Base-by-base conservation (phyloP, 2,888 invertebrate species). In the Ophion obscuratus region DNA sequence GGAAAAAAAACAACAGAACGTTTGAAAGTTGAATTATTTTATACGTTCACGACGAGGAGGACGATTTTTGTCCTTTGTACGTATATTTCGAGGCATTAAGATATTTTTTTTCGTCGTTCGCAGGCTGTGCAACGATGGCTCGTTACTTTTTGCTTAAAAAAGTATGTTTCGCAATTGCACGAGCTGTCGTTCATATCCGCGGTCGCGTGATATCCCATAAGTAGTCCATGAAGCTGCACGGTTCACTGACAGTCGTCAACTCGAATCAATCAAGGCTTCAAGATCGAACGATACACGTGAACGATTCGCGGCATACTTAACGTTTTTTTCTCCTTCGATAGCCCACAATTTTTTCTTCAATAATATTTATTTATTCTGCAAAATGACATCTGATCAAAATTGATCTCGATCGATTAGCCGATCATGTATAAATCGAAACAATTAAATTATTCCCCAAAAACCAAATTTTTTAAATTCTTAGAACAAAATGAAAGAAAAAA, bases 201-300 rank as follows among this genome's bases (percentile, higher is more conserved):
- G 36, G 62, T 24, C 79, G 64, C 68, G 79, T 83, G 74, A 62
- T 66, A 31, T 73, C 24, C 53, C 70, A 40, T 40, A 86, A 84
- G 79, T 86, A 81, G 84, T 68, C 76, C 86, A 76, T 53, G 24
- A 14, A 47, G 81, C 47, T 66, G 40, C 40, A 86, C 84, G 84
- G 81, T 84, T 44, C 81, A 84, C 76, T 81, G 81, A 20, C 61
- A 27, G 75, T 73, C 31, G 71, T 70, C 74, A 86, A 79, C 40
- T 59, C 31, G n/a, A 70, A 61, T 57, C 9, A 40, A 40, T 40
- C 40, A 7, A 40, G 40, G 24, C 74, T 79, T 68, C 74, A 79
- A 73, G 78, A 67, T 68, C 79, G 14, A 47, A 59, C 83, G 44
- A 68, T 27, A 24, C 10, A 64, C 53, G 66, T 66, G 36, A 27